Conservation (phyloP, 1,140 invertebrate genomes). For the Globodera rostochiensis region DNA sequence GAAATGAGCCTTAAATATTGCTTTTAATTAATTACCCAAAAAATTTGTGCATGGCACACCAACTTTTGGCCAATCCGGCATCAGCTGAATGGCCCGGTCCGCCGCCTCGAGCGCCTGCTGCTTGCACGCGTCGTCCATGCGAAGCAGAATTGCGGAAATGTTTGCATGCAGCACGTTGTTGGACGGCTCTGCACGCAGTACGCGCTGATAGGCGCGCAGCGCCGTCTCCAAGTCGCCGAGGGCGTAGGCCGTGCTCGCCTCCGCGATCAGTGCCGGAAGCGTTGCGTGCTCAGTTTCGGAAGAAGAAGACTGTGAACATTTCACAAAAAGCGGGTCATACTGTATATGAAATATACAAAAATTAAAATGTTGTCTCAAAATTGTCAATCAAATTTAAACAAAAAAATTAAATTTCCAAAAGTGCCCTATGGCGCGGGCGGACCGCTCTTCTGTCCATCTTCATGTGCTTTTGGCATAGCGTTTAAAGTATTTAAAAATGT, state of each 20-base stretch:
- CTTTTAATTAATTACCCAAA: neutral
- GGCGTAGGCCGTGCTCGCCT: neutral
- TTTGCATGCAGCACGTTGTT: slow-evolving; percentile 13
- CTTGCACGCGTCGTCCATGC: neutral
- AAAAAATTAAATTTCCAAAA: too few relatives aligned
- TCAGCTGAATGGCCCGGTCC: neutral
- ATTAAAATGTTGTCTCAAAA: too few relatives aligned
- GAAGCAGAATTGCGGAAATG: neutral
- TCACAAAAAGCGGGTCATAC: too few relatives aligned
- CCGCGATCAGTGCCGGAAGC: neutral
- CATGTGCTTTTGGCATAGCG: too few relatives aligned
- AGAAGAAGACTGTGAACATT: too few relatives aligned
- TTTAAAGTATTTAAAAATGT: too few relatives aligned
- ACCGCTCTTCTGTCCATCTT: too few relatives aligned
- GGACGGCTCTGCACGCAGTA: neutral
- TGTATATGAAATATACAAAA: too few relatives aligned
- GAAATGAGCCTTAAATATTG: slow-evolving; percentile 1
- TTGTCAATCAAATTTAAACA: too few relatives aligned
- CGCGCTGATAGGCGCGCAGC: neutral
- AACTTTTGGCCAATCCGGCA: neutral
- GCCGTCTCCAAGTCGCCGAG: neutral
- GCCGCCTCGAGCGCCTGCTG: slow-evolving; percentile 4
- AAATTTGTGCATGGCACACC: neutral
- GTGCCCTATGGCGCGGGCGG: too few relatives aligned
- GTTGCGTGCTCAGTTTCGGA: neutral